Evolutionary conservation across 2,113 vertebrate genomes (phyloP).

Genomic region (Labeo catla): DNA sequence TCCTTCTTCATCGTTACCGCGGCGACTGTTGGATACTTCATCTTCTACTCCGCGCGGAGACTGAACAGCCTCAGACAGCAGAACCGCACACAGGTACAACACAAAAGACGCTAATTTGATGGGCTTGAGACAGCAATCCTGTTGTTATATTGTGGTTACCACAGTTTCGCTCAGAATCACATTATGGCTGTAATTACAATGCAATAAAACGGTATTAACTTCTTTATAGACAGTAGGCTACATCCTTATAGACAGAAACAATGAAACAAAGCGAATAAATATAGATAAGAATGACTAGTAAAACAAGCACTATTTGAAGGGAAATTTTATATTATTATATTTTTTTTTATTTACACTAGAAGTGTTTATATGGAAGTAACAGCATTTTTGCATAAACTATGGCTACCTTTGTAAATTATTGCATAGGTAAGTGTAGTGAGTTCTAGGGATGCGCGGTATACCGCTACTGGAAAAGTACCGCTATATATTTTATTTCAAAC

Average conservation of each 20-base stretch:
- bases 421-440: neutral
- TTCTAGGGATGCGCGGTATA: no score
- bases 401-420: neutral
- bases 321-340: neutral
- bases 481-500: no score
- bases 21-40: conserved; percentile 85
- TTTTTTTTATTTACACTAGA: neutral
- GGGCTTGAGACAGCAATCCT: neutral
- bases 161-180: neutral
- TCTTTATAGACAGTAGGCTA: neutral
- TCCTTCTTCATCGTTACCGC: conserved; percentile 87
- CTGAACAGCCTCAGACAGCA: conserved; percentile 77
- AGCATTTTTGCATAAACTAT: neutral
- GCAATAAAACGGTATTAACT: neutral
- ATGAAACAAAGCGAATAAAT: neutral
- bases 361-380: neutral
- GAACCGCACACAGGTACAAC: conserved; percentile 79
- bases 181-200: neutral
- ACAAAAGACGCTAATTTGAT: neutral
- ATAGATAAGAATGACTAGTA: neutral
- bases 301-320: neutral
- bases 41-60: conserved; percentile 85
- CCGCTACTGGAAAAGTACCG: no score
- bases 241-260: neutral
- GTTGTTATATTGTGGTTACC: neutral